A percentile compares a stretch with the other conserved stretches of the same genome.
phyloP scores from a whole-genome alignment of 2,797 vertebrate species.

The Diplodus puntazzo region DNA sequence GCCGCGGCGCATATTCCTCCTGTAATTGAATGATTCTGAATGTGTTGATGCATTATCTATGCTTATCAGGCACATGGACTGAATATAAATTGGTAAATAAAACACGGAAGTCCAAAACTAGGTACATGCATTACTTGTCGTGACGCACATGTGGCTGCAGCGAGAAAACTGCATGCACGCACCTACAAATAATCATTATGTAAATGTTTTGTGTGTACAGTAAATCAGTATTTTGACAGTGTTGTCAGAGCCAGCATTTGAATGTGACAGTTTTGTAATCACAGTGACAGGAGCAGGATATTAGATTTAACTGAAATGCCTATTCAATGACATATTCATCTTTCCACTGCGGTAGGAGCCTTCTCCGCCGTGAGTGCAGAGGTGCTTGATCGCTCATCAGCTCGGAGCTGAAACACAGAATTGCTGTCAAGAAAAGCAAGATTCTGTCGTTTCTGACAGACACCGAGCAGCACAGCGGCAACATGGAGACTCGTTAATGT shows the following conservation, averaged over 20 bases:
- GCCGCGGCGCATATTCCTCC: slow-evolving; percentile 24
- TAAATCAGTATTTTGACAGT: slow-evolving; percentile 52
- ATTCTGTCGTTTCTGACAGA: slow-evolving; percentile 27
- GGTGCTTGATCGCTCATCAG: slow-evolving; percentile 44
- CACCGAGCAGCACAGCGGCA: neutral
- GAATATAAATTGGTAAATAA: slow-evolving; percentile 55
- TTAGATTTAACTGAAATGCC: slow-evolving; percentile 60
- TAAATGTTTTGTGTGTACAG: slow-evolving; percentile 42
- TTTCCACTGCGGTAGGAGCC: neutral
- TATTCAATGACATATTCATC: slow-evolving; percentile 50
- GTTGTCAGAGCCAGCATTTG: slow-evolving; percentile 20
- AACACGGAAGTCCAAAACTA: slow-evolving; percentile 22
- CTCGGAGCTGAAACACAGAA: slow-evolving; percentile 42
- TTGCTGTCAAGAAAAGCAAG: slow-evolving; percentile 40
- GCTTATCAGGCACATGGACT: slow-evolving; percentile 18
- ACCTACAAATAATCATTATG: slow-evolving; percentile 16
- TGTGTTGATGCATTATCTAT: slow-evolving; percentile 50
- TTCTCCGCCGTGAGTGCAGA: slow-evolving; percentile 16
- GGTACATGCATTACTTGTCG: slow-evolving; percentile 32
- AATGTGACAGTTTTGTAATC: slow-evolving; percentile 56
- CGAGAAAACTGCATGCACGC: neutral
- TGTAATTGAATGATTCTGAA: slow-evolving; percentile 43
- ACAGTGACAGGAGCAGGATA: slow-evolving; percentile 41
- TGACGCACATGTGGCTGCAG: neutral
- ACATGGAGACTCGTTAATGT: slow-evolving; percentile 15